phyloP scores from a whole-genome alignment of 1,140 invertebrate genomes.

The Acromyrmex echinatior region DNA sequence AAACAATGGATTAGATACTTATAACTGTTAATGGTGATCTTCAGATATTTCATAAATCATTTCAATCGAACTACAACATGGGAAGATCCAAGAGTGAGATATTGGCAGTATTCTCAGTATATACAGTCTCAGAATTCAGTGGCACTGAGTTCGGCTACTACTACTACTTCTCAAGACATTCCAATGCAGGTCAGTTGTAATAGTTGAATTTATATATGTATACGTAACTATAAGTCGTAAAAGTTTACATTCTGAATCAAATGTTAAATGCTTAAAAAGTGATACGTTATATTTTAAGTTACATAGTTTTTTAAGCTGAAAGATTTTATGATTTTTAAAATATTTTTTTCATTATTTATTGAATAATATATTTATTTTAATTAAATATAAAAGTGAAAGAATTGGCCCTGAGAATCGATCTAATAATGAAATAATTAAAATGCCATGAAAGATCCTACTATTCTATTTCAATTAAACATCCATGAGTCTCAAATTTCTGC shows the following conservation, averaged over 20 bases:
- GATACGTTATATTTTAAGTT: background rate
- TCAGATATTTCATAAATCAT: slow-evolving; percentile 93
- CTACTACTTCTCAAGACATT: slow-evolving; percentile 87
- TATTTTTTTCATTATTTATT: background rate
- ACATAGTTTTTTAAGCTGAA: background rate
- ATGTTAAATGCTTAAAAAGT: background rate
- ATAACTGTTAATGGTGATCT: slow-evolving; percentile 9
- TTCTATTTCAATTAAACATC: too few relatives aligned
- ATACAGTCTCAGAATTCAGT: slow-evolving; percentile 83
- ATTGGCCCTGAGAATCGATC: too few relatives aligned
- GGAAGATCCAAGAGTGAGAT: slow-evolving; percentile 89
- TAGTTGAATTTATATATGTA: slow-evolving; percentile 8
- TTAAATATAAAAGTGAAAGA: background rate
- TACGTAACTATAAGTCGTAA: slow-evolving; percentile 65
- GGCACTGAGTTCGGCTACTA: slow-evolving; percentile 83
- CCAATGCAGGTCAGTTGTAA: slow-evolving; percentile 86
- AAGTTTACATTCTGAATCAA: slow-evolving; percentile 59
- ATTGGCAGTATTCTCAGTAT: slow-evolving; percentile 87
- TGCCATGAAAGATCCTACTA: too few relatives aligned
- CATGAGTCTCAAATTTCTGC: too few relatives aligned
- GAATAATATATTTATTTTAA: background rate
- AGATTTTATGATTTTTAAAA: background rate
- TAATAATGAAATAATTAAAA: too few relatives aligned
- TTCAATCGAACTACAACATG: slow-evolving; percentile 90
- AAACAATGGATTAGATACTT: background rate